A percentile compares a stretch with the other conserved stretches of the same genome.
Evolutionary conservation across 2,113 vertebrate genomes (phyloP).

Genomic region (Manacus vitellinus): DNA sequence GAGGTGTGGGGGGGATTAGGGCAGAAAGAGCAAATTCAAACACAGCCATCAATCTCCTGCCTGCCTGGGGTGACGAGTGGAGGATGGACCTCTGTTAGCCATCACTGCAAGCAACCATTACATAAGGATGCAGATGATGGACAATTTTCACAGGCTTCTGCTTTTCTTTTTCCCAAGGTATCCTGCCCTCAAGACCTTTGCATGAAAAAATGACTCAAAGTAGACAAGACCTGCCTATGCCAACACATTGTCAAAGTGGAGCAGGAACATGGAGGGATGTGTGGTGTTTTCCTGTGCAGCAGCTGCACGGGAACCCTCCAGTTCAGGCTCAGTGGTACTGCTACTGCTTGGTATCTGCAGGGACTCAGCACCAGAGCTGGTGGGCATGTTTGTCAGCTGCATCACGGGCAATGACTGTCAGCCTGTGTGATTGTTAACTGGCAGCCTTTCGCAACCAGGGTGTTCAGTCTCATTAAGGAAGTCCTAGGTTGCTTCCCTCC

Average conservation of each 20-base stretch:
- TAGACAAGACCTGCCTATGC: rapidly evolving
- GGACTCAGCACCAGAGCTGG: background rate
- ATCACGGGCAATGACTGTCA: background rate
- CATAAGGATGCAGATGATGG: background rate
- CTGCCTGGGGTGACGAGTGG: background rate
- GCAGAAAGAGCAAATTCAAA: constrained; percentile 36
- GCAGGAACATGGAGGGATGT: background rate
- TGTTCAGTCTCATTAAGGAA: background rate
- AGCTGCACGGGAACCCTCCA: background rate
- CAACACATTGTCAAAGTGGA: rapidly evolving
- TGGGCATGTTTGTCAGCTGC: background rate
- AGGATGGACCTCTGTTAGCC: background rate
- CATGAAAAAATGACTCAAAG: background rate
- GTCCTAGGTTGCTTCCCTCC: background rate
- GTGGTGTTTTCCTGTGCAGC: background rate
- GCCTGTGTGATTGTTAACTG: background rate
- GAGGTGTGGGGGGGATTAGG: background rate
- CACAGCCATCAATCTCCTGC: constrained; percentile 47
- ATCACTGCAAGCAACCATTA: background rate
- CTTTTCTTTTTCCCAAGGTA: background rate
- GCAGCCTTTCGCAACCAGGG: background rate
- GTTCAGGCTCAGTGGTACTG: rapidly evolving
- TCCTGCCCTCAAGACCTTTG: background rate
- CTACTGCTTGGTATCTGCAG: background rate
- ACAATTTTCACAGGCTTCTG: background rate